phyloP scores from a whole-genome alignment of 2,888 invertebrate genomes.

The Plagodis pulveraria region DNA sequence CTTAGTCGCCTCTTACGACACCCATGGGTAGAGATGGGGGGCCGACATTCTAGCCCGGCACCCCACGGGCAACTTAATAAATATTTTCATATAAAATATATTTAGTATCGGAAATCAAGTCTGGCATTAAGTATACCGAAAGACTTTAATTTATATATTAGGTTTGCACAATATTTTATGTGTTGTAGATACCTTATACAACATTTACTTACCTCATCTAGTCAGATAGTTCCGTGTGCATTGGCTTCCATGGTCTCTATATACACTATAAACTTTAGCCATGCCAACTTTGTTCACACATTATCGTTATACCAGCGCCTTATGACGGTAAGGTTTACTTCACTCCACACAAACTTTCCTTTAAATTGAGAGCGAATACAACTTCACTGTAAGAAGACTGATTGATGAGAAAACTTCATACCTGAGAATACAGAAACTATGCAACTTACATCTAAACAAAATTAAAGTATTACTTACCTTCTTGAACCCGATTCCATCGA shows the following conservation, averaged over 20 bases:
- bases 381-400: slow-evolving; percentile 30
- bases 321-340: slow-evolving; percentile 27
- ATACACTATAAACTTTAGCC: slow-evolving; percentile 21
- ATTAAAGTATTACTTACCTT: slow-evolving; percentile 19
- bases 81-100: no score
- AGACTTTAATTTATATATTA: no score
- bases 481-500: slow-evolving; percentile 17
- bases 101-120: no score
- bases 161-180: no score
- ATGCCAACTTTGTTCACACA: slow-evolving; percentile 22
- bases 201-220: neutral
- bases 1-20: no score
- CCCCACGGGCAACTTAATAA: no score
- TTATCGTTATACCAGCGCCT: slow-evolving; percentile 19
- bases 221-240: neutral
- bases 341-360: slow-evolving; percentile 21
- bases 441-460: slow-evolving; percentile 7
- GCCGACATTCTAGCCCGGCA: no score
- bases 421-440: slow-evolving; percentile 32
- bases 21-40: no score
- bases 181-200: neutral
- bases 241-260: slow-evolving; percentile 9
- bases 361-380: slow-evolving; percentile 17
- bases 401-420: slow-evolving; percentile 41
- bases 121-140: no score